Evolutionary conservation across 2,888 invertebrate genomes (phyloP).

Genomic region (Spodoptera littoralis): DNA sequence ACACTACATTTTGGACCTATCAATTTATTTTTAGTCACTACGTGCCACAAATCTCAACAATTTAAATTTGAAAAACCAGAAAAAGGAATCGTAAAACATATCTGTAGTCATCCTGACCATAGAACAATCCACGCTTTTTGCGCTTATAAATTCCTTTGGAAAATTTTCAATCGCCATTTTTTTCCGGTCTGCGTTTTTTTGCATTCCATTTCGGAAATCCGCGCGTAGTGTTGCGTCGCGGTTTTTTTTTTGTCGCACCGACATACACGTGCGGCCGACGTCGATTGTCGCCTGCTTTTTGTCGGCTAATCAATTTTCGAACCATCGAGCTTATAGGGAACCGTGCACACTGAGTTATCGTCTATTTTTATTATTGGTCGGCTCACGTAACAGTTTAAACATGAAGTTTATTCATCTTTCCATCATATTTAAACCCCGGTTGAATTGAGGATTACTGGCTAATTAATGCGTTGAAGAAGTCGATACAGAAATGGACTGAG

Average conservation of each 20-base stretch:
- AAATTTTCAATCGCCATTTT: constrained; percentile 52
- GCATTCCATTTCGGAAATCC: constrained; percentile 59
- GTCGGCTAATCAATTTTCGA: constrained; percentile 69
- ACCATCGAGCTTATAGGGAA: constrained; percentile 45
- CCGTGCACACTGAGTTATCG: constrained; percentile 54
- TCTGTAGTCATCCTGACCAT: constrained; percentile 45
- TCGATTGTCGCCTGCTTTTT: constrained; percentile 68
- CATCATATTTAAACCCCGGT: no score
- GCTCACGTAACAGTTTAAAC: neutral
- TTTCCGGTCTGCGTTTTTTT: constrained; percentile 52
- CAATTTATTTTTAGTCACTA: no score
- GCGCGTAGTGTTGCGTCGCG: constrained; percentile 50
- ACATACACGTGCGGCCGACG: constrained; percentile 72
- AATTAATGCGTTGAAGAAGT: no score
- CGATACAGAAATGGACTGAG: neutral
- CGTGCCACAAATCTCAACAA: constrained; percentile 8
- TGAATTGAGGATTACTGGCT: neutral
- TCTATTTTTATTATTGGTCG: constrained; percentile 36
- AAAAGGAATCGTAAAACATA: constrained; percentile 42
- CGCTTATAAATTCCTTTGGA: constrained; percentile 50
- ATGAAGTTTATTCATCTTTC: no score
- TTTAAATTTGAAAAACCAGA: constrained; percentile 10
- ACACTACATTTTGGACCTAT: neutral
- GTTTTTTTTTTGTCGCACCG: constrained; percentile 58
- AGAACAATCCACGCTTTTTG: constrained; percentile 55